Conservation (phyloP, 2,888 invertebrate species). For the Cantharis rustica region DNA sequence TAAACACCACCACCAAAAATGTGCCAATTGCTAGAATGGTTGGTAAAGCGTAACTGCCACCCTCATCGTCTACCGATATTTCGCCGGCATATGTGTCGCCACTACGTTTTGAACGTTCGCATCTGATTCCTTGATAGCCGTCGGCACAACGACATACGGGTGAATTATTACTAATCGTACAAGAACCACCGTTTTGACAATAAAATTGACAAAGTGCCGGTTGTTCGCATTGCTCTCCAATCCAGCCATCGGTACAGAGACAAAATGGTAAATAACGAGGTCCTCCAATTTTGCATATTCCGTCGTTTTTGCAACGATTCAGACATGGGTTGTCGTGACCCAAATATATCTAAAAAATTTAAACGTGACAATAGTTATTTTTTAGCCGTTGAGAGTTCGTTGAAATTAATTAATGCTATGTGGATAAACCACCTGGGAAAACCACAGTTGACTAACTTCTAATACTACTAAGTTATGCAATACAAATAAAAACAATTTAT, state of each 20-base stretch:
- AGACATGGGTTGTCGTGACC: slow-evolving; percentile 68
- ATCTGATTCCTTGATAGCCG: slow-evolving; percentile 57
- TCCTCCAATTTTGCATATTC: slow-evolving; percentile 63
- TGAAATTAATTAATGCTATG: background rate
- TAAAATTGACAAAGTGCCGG: slow-evolving; percentile 56
- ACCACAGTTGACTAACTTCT: background rate
- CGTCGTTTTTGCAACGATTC: slow-evolving; percentile 62
- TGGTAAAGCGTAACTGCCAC: slow-evolving; percentile 17
- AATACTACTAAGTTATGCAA: background rate
- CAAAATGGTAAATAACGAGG: slow-evolving; percentile 59
- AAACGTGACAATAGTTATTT: background rate
- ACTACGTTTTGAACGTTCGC: slow-evolving; percentile 49
- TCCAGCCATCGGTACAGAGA: slow-evolving; percentile 63
- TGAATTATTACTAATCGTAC: slow-evolving; percentile 51
- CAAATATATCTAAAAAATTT: slow-evolving; percentile 53
- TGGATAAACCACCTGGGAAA: background rate
- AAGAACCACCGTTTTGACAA: slow-evolving; percentile 62
- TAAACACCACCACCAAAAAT: slow-evolving; percentile 29
- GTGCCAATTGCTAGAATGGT: slow-evolving; percentile 31
- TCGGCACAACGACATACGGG: slow-evolving; percentile 56
- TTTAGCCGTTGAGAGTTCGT: background rate
- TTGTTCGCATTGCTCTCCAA: slow-evolving; percentile 61
- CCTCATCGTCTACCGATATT: slow-evolving; percentile 13
- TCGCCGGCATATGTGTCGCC: slow-evolving; percentile 17
- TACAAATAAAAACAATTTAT: background rate